phyloP scores from a whole-genome alignment of 2,113 vertebrate genomes.

The Typhlomys cinereus region DNA sequence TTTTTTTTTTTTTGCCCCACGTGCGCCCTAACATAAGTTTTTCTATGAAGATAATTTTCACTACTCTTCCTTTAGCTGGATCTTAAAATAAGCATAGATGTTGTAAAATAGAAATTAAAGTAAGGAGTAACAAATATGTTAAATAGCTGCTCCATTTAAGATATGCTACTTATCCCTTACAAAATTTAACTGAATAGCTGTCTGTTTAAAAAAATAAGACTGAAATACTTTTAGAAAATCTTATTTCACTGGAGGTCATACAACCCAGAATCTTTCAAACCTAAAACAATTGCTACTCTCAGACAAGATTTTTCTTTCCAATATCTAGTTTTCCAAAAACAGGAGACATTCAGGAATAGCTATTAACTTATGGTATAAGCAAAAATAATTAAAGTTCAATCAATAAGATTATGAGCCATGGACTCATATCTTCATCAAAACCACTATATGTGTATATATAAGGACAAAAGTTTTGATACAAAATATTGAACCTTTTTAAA shows the following conservation, averaged over 20 bases:
- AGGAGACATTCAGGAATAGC: background rate
- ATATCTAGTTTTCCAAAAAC: background rate
- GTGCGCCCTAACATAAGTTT: background rate
- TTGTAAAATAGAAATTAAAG: background rate
- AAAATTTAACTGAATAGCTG: background rate
- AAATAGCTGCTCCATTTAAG: background rate
- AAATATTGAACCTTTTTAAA: background rate
- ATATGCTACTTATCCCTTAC: background rate
- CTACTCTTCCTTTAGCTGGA: too few relatives aligned
- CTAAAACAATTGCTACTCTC: background rate
- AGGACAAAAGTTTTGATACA: background rate
- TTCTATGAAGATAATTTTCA: background rate
- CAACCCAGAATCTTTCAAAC: fast-evolving
- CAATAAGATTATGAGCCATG: background rate
- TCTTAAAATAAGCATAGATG: background rate
- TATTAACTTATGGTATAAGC: background rate
- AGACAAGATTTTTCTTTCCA: background rate
- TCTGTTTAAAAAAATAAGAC: background rate
- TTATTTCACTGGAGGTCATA: background rate
- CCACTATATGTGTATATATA: too few relatives aligned
- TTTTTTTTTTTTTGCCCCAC: too few relatives aligned
- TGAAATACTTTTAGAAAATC: background rate
- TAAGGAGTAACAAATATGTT: background rate
- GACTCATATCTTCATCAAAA: background rate
- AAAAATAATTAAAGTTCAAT: background rate